Evolutionary conservation across 2,797 vertebrate species (phyloP).

Genomic region (Tinamus major): DNA sequence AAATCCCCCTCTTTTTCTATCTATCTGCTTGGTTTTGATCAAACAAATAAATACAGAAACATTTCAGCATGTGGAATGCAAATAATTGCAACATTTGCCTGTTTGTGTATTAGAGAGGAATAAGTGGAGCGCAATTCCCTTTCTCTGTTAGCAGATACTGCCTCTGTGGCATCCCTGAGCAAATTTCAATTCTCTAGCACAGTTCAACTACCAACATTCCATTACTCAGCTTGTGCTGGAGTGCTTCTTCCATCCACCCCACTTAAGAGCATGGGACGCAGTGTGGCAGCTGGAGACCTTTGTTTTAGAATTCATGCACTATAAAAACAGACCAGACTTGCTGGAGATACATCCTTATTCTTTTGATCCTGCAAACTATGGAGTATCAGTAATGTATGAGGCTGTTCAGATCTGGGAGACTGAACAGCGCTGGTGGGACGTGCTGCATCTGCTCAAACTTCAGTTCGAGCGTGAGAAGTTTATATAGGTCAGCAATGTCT

Average conservation of each 20-base stretch:
- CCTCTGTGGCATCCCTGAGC: background rate
- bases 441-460: background rate
- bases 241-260: background rate
- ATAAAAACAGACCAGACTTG: constrained; percentile 20
- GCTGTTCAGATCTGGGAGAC: background rate
- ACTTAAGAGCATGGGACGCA: background rate
- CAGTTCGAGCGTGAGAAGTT: constrained; percentile 15
- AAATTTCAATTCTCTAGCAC: background rate
- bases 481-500: constrained; percentile 36
- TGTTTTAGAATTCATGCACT: constrained; percentile 15
- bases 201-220: background rate
- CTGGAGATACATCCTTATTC: background rate
- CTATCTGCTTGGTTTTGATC: background rate
- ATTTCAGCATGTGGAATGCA: background rate
- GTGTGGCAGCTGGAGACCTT: background rate
- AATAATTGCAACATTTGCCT: background rate
- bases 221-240: background rate
- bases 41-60: background rate
- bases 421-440: background rate
- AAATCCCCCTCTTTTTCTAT: background rate
- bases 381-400: constrained; percentile 9
- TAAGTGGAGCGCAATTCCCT: background rate
- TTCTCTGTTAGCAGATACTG: background rate
- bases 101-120: background rate
- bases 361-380: constrained; percentile 19